A percentile compares a stretch with the other conserved stretches of the same genome.
phyloP scores from a whole-genome alignment of 1,140 invertebrate species.

The Hesperophylax magnus region DNA sequence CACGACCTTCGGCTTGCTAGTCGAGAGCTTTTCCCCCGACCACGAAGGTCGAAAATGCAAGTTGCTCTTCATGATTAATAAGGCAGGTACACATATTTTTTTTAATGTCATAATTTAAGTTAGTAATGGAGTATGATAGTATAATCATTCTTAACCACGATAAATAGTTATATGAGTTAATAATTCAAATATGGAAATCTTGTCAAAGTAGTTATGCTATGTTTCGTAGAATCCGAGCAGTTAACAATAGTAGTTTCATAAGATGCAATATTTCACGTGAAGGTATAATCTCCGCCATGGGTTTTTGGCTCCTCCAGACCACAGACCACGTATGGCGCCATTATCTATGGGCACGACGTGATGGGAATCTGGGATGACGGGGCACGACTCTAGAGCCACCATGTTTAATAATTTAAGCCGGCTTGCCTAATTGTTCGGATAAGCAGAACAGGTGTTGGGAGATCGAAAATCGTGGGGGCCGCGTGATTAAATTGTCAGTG shows the following conservation, averaged over 20 bases:
- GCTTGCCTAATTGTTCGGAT: conserved; percentile 28
- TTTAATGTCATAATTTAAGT: too few relatives aligned
- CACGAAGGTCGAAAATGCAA: too few relatives aligned
- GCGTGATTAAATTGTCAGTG: too few relatives aligned
- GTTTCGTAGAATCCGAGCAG: neutral
- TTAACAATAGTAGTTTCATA: neutral
- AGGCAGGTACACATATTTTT: too few relatives aligned
- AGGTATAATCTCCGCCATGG: conserved; percentile 3
- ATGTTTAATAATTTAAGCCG: conserved; percentile 39
- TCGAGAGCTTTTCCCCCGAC: too few relatives aligned
- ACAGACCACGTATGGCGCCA: conserved; percentile 19
- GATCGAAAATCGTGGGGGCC: neutral
- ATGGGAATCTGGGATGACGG: conserved; percentile 13
- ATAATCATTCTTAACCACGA: neutral
- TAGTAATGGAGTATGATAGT: too few relatives aligned
- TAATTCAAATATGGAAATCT: neutral
- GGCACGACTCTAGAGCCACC: neutral
- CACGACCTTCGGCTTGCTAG: too few relatives aligned
- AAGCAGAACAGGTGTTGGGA: conserved; percentile 20
- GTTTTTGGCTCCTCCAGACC: conserved; percentile 4
- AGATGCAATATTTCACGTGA: conserved; percentile 22
- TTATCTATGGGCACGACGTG: conserved; percentile 42
- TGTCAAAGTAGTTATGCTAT: neutral
- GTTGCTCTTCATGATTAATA: too few relatives aligned
- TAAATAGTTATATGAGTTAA: neutral